Percentiles rank a stretch among this genome's conserved stretches.
phyloP scores from a whole-genome alignment of 1,140 invertebrate genomes.

The Drosophila sproati region DNA sequence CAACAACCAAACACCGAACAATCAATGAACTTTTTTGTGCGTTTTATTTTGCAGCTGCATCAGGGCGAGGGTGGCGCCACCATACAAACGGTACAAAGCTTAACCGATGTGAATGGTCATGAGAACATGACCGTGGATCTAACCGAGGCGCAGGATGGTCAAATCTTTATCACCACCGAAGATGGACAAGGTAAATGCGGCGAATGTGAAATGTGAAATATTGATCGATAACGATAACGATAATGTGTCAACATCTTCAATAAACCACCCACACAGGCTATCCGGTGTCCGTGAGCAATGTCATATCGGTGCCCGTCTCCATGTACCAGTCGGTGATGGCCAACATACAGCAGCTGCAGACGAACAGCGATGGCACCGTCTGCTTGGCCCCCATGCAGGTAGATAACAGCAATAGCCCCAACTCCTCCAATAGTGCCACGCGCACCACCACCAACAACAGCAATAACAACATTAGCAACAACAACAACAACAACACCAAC shows the following conservation, averaged over 20 bases:
- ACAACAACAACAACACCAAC: slow-evolving; percentile 26
- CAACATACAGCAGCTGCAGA: slow-evolving; percentile 93
- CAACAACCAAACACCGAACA: too few relatives aligned
- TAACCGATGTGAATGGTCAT: slow-evolving; percentile 87
- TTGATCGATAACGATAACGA: too few relatives aligned
- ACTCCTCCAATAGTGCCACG: slow-evolving; percentile 20
- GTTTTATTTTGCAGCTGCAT: slow-evolving; percentile 87
- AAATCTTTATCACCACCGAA: slow-evolving; percentile 97
- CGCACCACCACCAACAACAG: slow-evolving; percentile 35
- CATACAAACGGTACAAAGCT: slow-evolving; percentile 92
- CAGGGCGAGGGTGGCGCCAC: slow-evolving; percentile 89
- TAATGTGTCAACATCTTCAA: not conserved
- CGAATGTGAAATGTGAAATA: too few relatives aligned
- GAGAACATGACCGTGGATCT: slow-evolving; percentile 92
- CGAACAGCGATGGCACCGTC: slow-evolving; percentile 91
- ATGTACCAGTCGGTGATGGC: slow-evolving; percentile 99
- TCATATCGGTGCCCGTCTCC: slow-evolving; percentile 97
- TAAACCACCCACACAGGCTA: slow-evolving; percentile 86
- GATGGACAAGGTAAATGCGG: slow-evolving; percentile 92
- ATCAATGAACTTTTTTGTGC: not conserved
- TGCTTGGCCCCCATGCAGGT: slow-evolving; percentile 94
- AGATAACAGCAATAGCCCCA: slow-evolving; percentile 64
- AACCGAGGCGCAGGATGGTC: slow-evolving; percentile 96
- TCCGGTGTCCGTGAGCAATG: slow-evolving; percentile 95
- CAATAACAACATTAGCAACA: slow-evolving; percentile 34